Evolutionary conservation across 2,888 invertebrate genomes (phyloP).

Genomic region (Agonopterix arenella): DNA sequence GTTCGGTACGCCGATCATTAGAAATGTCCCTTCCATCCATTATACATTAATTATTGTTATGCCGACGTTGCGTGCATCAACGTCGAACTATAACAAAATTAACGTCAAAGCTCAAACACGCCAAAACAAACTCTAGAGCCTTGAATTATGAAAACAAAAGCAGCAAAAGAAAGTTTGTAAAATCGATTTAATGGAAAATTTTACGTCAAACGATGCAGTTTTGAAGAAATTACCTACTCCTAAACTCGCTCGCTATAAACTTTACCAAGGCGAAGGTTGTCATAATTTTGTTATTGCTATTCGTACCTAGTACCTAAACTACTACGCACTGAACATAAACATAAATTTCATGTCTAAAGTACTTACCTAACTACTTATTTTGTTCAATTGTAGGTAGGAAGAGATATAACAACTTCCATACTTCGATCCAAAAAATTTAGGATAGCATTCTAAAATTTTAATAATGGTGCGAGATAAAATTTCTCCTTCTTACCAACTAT

Average conservation of each 20-base stretch:
- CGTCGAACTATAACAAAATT: constrained; percentile 10
- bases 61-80: constrained; percentile 31
- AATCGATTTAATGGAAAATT: constrained; percentile 8
- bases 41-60: constrained; percentile 37
- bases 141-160: not conserved
- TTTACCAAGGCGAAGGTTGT: not conserved
- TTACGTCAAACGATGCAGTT: constrained; percentile 10
- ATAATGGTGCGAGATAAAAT: too few species aligned
- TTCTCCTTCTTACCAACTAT: too few species aligned
- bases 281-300: not conserved
- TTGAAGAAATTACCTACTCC: constrained; percentile 1
- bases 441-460: too few species aligned
- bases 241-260: not conserved
- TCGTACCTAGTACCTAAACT: too few species aligned
- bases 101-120: not conserved
- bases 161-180: constrained; percentile 1
- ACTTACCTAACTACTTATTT: too few species aligned
- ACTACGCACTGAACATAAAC: too few species aligned
- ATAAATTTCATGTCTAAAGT: too few species aligned
- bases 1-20: constrained; percentile 14
- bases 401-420: too few species aligned
- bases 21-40: constrained; percentile 19
- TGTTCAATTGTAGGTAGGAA: too few species aligned
- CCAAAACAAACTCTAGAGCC: not conserved
- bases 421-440: too few species aligned